A percentile compares a stretch with the other conserved stretches of the same genome.
Conservation (phyloP, 2,888 invertebrate species). For the Acronicta alni region DNA sequence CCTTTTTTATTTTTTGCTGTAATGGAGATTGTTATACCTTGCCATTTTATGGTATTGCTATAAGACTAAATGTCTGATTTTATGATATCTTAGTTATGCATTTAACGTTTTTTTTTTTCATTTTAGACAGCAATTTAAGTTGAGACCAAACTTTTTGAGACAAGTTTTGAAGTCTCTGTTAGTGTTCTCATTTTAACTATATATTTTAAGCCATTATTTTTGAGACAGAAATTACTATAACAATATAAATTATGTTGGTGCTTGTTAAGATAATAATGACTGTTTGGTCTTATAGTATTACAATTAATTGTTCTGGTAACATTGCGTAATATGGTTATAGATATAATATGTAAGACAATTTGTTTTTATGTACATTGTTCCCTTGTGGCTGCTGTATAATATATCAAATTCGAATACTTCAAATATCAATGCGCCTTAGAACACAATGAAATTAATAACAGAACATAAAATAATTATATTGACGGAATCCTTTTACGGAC, state of each 20-base stretch:
- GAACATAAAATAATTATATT: background rate
- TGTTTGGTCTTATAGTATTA: slow-evolving; percentile 30
- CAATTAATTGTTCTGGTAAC: slow-evolving; percentile 17
- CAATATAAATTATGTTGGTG: slow-evolving; percentile 40
- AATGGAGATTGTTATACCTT: slow-evolving; percentile 13
- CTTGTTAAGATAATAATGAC: slow-evolving; percentile 36
- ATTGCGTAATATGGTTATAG: slow-evolving; percentile 20
- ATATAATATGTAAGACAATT: slow-evolving; percentile 12
- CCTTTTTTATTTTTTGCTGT: slow-evolving; percentile 29
- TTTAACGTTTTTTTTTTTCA: slow-evolving; percentile 31
- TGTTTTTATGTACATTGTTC: slow-evolving; percentile 1
- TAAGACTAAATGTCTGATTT: slow-evolving; percentile 12
- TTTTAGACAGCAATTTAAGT: slow-evolving; percentile 26
- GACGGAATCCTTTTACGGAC: background rate
- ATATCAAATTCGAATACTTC: background rate
- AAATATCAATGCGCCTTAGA: background rate
- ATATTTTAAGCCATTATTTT: slow-evolving; percentile 2
- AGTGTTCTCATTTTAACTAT: background rate
- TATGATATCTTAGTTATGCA: slow-evolving; percentile 28
- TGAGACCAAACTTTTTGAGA: slow-evolving; percentile 48
- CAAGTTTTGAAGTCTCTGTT: slow-evolving; percentile 13
- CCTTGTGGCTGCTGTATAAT: slow-evolving; percentile 11
- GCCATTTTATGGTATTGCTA: slow-evolving; percentile 17
- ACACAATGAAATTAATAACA: background rate
- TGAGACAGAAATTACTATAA: slow-evolving; percentile 7